Base-by-base conservation (phyloP, 2,888 invertebrate genomes). In the Papilio gigon region DNA sequence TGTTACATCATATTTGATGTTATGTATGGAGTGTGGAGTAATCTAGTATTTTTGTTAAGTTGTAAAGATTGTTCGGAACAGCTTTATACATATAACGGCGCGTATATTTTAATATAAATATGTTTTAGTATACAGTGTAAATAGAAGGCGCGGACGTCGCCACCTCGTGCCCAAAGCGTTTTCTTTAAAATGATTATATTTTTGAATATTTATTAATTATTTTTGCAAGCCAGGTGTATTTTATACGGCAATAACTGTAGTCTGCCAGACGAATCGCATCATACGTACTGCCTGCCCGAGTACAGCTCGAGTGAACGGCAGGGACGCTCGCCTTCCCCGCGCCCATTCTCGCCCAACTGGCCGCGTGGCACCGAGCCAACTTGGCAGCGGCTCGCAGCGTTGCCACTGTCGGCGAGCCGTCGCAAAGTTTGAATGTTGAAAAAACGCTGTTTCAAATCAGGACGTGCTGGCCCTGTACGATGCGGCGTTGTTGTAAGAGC, bases 181-280 rank as follows among this genome's bases (percentile, higher is more conserved):
- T 27, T 17, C 4, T 44, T 25, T 44, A 14, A 63, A 22, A 50
- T 56, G 6, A 17, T 27, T 30, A 67, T 71, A 68, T 65, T 68
- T 68, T 71, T 67, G 25, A 62, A 42, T 61, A 61, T 63, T 42
- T 40, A 50, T 63, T 40, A 58, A 44, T 25, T 60, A 25, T 30
- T 67, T 59, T 60, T 60, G 62, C 58, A 53, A 60, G 20, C 35
- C 25, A 35, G 22, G 62, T 65, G 40, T 69, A 67, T 58, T 71
- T 22, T 67, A 59, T 44, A 69, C 61, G 50, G 42, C 50, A 72
- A 66, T 66, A 53, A 30, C 20, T 44, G 1, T 74, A 75, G 73
- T 78, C 74, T 73, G 81, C 81, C 81, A 81, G 81, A 81, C 71
- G 76, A 77, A 72, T 75, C 70, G 81, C 82, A 83, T 83, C n/a